Conservation (phyloP, 2,113 vertebrate species). For the Ceyx margarethae region DNA sequence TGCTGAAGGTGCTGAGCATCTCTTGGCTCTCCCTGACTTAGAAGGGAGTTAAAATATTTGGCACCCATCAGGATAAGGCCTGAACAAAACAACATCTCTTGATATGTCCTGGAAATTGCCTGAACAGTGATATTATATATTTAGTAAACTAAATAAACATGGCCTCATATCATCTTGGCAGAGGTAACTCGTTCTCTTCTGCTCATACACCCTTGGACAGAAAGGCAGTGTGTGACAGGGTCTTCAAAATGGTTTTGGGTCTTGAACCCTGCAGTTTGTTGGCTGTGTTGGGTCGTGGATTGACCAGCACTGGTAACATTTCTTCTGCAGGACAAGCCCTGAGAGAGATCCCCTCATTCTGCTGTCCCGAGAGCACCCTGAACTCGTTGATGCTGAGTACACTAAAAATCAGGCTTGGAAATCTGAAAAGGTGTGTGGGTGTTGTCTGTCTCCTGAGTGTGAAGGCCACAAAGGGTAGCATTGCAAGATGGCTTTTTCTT, state of each 20-base stretch:
- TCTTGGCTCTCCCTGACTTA: background rate
- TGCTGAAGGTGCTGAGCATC: background rate
- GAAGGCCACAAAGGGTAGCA: background rate
- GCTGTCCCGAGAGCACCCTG: constrained; percentile 88
- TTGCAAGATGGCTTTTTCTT: background rate
- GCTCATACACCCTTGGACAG: background rate
- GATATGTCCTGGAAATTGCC: background rate
- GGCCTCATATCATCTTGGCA: background rate
- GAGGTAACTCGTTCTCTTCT: background rate
- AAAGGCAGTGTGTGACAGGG: background rate
- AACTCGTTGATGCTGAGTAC: constrained; percentile 94
- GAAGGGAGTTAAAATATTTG: background rate
- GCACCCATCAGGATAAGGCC: background rate
- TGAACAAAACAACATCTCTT: background rate
- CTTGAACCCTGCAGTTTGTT: background rate
- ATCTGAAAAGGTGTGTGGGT: constrained; percentile 86
- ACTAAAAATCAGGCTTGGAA: constrained; percentile 99
- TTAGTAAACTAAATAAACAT: background rate
- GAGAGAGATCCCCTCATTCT: constrained; percentile 96
- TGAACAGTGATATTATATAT: background rate
- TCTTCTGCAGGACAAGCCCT: constrained; percentile 86
- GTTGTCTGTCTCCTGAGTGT: background rate
- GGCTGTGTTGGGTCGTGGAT: background rate
- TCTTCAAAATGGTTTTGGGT: background rate
- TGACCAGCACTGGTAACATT: background rate